Conservation (phyloP, 2,888 invertebrate genomes). For the Nemoura dubitans region DNA sequence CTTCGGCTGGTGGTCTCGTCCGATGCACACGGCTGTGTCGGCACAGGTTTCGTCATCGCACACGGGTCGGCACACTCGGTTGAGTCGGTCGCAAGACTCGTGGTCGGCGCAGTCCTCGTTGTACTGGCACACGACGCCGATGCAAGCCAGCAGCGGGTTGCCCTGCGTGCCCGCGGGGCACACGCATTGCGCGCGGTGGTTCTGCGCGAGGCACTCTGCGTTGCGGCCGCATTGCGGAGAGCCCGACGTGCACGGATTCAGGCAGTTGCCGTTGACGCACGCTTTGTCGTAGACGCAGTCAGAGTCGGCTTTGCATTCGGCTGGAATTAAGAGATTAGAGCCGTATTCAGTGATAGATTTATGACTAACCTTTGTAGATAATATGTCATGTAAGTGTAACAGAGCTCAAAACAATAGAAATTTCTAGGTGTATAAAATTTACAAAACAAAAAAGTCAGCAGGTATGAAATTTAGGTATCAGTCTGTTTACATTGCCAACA, state of each 20-base stretch:
- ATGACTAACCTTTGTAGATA: too few species aligned
- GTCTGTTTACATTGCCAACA: neutral
- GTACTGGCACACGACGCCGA: conserved; percentile 84
- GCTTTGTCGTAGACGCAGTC: conserved; percentile 87
- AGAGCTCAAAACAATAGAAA: too few species aligned
- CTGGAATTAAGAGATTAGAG: conserved; percentile 61
- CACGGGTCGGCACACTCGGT: conserved; percentile 82
- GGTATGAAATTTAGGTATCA: neutral
- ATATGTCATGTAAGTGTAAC: too few species aligned
- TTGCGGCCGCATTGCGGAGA: conserved; percentile 78
- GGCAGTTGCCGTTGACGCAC: conserved; percentile 81
- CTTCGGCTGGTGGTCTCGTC: conserved; percentile 77
- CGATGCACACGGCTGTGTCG: conserved; percentile 77
- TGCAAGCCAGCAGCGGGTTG: conserved; percentile 81
- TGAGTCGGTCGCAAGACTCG: conserved; percentile 84
- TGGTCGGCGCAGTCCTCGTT: conserved; percentile 88
- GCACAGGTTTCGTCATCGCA: conserved; percentile 87
- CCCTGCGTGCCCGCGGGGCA: conserved; percentile 89
- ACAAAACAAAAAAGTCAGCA: neutral
- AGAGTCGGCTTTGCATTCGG: conserved; percentile 80
- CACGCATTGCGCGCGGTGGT: conserved; percentile 81
- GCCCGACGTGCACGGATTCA: conserved; percentile 77
- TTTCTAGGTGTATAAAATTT: neutral
- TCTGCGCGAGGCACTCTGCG: conserved; percentile 77
- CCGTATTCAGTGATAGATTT: too few species aligned